Evolutionary conservation across 2,797 vertebrate species (phyloP).

Genomic region (Tenualosa thibaudeaui): DNA sequence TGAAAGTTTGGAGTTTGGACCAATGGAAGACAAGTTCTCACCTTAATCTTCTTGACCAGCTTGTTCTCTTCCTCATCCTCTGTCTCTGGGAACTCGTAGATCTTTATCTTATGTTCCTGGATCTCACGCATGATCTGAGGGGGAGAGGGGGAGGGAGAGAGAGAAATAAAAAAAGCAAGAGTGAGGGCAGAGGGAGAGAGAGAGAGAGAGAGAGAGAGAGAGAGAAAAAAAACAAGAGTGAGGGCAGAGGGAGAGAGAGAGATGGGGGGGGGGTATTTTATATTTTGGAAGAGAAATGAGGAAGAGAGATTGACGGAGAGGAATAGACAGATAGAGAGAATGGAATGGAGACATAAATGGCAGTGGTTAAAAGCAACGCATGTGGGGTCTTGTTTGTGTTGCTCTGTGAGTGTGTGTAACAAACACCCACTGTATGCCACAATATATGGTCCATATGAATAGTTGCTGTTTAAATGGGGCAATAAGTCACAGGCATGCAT

Average conservation of each 20-base stretch:
- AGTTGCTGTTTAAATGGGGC: background rate
- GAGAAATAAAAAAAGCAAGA: background rate
- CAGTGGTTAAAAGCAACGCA: background rate
- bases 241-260: background rate
- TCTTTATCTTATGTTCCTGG: constrained; percentile 98
- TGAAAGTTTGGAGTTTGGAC: too few species aligned
- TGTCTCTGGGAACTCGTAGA: constrained; percentile 98
- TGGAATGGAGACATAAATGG: background rate
- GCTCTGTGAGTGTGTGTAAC: background rate
- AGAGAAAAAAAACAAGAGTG: background rate
- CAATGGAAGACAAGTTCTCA: constrained; percentile 51
- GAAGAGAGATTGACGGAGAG: background rate
- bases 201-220: constrained; percentile 20
- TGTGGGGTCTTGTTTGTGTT: too few species aligned
- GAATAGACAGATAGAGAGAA: background rate
- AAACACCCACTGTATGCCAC: background rate
- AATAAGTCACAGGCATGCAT: background rate
- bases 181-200: background rate
- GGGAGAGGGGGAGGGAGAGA: constrained; percentile 26
- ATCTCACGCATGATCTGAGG: constrained; percentile 97
- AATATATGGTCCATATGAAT: background rate
- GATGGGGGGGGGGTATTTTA: background rate
- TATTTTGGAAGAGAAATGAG: background rate
- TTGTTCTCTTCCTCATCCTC: constrained; percentile 98
- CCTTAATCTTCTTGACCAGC: constrained; percentile 97